These are phyloP conservation scores for Equus quagga DNA, from an alignment of 2,113 vertebrate species.

Conservation along the genomic window DNA sequence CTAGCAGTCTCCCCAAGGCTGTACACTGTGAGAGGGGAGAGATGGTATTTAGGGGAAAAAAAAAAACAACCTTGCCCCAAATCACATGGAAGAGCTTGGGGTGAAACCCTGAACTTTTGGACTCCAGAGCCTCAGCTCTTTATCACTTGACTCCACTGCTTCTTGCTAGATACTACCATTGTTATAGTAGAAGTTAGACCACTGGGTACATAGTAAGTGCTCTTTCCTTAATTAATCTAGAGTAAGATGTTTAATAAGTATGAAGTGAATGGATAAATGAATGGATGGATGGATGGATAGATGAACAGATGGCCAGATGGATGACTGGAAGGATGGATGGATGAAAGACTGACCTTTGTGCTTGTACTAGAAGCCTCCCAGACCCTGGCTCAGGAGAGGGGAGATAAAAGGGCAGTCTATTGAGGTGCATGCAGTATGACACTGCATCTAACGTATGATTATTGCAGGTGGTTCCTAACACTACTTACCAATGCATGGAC, in stretches of 20 bases:
- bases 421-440: neutral
- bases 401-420: neutral
- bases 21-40: neutral
- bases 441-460: constrained; percentile 53
- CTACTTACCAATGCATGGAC: constrained; percentile 83
- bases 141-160: neutral
- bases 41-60: neutral
- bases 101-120: neutral
- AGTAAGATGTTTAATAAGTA: neutral
- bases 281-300: neutral
- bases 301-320: neutral
- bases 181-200: neutral
- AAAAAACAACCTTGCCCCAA: neutral
- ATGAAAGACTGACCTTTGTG: neutral
- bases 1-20: neutral
- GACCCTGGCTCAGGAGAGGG: neutral
- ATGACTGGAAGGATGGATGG: neutral
- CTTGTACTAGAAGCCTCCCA: neutral
- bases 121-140: neutral
- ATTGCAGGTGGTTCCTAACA: constrained; percentile 84
- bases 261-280: neutral
- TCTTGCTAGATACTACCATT: neutral
- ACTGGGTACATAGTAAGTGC: neutral
- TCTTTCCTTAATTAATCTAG: neutral
- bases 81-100: neutral